phyloP scores from a whole-genome alignment of 64 coral and sea anemone species.

The Astreopora myriophthalma region DNA sequence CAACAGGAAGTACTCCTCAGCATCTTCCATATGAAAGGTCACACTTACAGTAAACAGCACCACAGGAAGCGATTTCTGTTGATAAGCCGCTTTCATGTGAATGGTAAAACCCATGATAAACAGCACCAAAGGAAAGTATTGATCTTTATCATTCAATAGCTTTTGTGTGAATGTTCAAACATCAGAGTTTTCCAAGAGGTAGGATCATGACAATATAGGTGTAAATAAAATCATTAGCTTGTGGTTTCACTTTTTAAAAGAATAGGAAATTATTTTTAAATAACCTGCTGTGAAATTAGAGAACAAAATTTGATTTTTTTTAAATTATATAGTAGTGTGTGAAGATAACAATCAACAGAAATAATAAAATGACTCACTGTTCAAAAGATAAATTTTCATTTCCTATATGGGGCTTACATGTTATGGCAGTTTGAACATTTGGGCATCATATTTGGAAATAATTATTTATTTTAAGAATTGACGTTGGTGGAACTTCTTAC shows the following conservation, averaged over 20 bases:
- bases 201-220: background rate
- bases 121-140: background rate
- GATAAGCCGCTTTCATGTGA: background rate
- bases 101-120: background rate
- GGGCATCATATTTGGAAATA: too few relatives aligned
- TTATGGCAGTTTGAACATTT: background rate
- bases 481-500: too few relatives aligned
- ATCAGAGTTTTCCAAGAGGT: background rate
- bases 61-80: background rate
- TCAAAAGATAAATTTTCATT: too few relatives aligned
- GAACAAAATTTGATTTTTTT: background rate
- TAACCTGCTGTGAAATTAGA: background rate
- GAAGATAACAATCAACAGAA: background rate
- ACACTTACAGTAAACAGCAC: background rate
- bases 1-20: too few relatives aligned
- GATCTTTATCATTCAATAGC: background rate
- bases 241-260: background rate
- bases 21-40: too few relatives aligned
- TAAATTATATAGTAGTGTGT: background rate
- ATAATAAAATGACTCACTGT: background rate
- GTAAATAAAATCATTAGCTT: background rate
- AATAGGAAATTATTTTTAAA: background rate
- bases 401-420: background rate
- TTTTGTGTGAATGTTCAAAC: background rate
- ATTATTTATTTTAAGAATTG: too few relatives aligned